These are phyloP conservation scores for Ophion obscuratus DNA, from an alignment of 2,888 invertebrate genomes.

Conservation along the genomic window DNA sequence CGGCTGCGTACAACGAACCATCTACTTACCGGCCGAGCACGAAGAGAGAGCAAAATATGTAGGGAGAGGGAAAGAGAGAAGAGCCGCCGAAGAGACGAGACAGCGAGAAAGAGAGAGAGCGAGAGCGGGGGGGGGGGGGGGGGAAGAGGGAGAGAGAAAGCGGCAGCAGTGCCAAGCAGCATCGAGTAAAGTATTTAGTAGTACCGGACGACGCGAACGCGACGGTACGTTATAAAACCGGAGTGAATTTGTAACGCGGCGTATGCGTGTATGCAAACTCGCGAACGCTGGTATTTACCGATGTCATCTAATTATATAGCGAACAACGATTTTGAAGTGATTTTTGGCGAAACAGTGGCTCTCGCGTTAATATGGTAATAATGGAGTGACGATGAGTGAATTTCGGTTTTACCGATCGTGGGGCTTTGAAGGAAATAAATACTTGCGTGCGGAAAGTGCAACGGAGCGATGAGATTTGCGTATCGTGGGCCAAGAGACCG, in stretches of 20 bases:
- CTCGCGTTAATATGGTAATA: neutral
- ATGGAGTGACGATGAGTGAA: neutral
- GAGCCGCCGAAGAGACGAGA: slow-evolving; percentile 49
- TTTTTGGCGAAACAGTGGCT: neutral
- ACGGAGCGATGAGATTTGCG: too few species aligned
- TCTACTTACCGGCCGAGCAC: slow-evolving; percentile 67
- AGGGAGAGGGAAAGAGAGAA: slow-evolving; percentile 50
- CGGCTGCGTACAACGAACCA: slow-evolving; percentile 62
- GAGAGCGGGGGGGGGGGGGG: slow-evolving; percentile 1
- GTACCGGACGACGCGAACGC: slow-evolving; percentile 56
- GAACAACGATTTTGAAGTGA: neutral
- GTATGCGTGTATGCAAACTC: neutral
- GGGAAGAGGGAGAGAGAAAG: slow-evolving; percentile 13
- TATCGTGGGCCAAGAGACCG: too few species aligned
- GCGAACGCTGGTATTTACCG: neutral
- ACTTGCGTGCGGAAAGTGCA: too few species aligned
- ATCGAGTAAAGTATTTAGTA: slow-evolving; percentile 59
- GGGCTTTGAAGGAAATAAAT: too few species aligned
- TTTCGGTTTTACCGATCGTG: neutral
- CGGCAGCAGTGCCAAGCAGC: slow-evolving; percentile 50
- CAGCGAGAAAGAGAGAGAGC: neutral
- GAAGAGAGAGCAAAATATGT: slow-evolving; percentile 25
- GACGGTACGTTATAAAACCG: slow-evolving; percentile 16
- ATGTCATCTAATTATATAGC: too few species aligned
- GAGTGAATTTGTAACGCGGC: slow-evolving; percentile 12